Percentiles rank a stretch among this genome's conserved stretches.
Evolutionary conservation across 2,797 vertebrate genomes (phyloP).

Genomic region (Allobates femoralis): DNA sequence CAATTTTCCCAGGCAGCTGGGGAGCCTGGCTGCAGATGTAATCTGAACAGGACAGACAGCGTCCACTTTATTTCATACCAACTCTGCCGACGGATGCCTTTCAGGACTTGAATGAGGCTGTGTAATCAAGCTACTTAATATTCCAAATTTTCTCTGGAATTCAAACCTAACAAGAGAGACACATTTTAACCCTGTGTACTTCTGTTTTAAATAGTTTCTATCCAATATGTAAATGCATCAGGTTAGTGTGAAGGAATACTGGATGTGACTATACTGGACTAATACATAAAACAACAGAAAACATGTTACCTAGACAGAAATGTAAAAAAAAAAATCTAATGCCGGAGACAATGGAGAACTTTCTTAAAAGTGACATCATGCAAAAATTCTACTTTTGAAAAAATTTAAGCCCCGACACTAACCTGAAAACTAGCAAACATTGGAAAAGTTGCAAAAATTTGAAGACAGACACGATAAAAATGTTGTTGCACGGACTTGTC

Average conservation of each 20-base stretch:
- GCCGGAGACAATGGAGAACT: neutral
- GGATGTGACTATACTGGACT: neutral
- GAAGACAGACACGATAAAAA: no score
- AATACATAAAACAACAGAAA: neutral
- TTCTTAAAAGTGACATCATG: neutral
- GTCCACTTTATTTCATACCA: conserved; percentile 62
- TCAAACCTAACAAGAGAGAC: conserved; percentile 47
- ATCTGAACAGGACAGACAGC: conserved; percentile 63
- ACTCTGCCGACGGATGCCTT: conserved; percentile 58
- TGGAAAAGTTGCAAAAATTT: no score
- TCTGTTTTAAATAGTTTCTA: conserved; percentile 16
- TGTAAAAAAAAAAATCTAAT: neutral
- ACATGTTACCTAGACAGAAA: neutral
- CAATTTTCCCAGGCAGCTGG: conserved; percentile 63
- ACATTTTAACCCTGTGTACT: conserved; percentile 46
- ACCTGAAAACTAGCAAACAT: no score
- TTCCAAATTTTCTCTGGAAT: conserved; percentile 61
- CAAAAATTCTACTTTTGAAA: neutral
- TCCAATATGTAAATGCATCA: conserved; percentile 4
- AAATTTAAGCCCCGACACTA: no score
- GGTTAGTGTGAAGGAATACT: neutral
- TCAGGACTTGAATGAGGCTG: conserved; percentile 59
- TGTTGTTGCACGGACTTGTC: no score
- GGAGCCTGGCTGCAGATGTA: conserved; percentile 63
- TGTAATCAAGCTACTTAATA: conserved; percentile 63